phyloP scores from a whole-genome alignment of 2,797 vertebrate genomes.

The Hippoglossus hippoglossus region DNA sequence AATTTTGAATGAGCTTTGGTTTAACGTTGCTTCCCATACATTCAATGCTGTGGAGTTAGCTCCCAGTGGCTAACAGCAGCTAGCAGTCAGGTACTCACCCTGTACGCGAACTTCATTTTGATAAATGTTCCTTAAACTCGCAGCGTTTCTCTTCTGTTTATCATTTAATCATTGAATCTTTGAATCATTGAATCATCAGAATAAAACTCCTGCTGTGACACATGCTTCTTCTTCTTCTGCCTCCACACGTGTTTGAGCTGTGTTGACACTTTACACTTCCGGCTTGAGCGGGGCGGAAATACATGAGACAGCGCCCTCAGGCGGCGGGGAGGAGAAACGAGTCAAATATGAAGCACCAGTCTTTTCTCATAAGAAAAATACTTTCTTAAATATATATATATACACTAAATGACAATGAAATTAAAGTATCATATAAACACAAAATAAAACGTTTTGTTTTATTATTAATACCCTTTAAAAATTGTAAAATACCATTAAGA shows the following conservation, averaged over 20 bases:
- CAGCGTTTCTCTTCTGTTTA: neutral
- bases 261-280: constrained; percentile 71
- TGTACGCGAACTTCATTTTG: constrained; percentile 86
- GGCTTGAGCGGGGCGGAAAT: neutral
- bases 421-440: too few species aligned
- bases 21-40: neutral
- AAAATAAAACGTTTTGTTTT: too few species aligned
- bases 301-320: constrained; percentile 31
- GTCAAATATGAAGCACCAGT: neutral
- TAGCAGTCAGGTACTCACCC: constrained; percentile 67
- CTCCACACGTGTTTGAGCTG: constrained; percentile 56
- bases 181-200: accelerated
- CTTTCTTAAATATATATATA: too few species aligned
- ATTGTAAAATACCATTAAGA: too few species aligned
- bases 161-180: too few species aligned
- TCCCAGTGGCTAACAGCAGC: neutral
- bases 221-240: constrained; percentile 35
- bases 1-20: constrained; percentile 11
- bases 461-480: too few species aligned
- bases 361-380: neutral
- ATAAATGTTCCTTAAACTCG: neutral
- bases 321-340: constrained; percentile 18
- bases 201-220: neutral
- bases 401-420: too few species aligned
- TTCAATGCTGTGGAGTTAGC: neutral